A percentile compares a stretch with the other conserved stretches of the same genome.
Conservation (phyloP, 2,797 vertebrate genomes). For the Esox lucius region DNA sequence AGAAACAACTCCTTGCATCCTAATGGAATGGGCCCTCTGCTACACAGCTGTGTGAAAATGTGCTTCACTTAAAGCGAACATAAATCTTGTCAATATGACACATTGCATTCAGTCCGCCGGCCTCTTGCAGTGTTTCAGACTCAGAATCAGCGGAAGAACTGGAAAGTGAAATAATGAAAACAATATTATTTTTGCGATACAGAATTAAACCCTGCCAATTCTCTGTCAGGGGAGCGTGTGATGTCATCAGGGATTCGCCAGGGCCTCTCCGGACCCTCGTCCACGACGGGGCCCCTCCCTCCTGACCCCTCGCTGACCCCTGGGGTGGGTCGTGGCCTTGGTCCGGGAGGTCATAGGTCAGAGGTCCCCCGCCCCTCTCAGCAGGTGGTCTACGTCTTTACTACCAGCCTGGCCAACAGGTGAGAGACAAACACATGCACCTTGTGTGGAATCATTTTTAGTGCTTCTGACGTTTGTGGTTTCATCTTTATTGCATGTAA, state of each 20-base stretch:
- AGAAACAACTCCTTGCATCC: too few species aligned
- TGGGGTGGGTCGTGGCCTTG: slow-evolving; percentile 73
- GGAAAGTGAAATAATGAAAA: too few species aligned
- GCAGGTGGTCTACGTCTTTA: slow-evolving; percentile 95
- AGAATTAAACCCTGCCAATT: neutral
- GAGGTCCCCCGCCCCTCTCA: slow-evolving; percentile 78
- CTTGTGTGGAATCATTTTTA: neutral
- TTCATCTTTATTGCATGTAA: too few species aligned
- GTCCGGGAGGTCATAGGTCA: slow-evolving; percentile 45
- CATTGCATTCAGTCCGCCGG: too few species aligned
- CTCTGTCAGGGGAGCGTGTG: slow-evolving; percentile 78
- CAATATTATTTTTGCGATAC: too few species aligned
- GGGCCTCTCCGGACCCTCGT: slow-evolving; percentile 79
- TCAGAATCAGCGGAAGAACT: too few species aligned
- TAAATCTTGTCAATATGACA: too few species aligned
- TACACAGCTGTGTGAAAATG: too few species aligned
- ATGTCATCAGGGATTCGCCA: slow-evolving; percentile 78
- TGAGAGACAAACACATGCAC: slow-evolving; percentile 57
- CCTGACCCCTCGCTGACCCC: slow-evolving; percentile 72
- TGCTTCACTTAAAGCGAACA: too few species aligned
- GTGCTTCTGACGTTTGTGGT: too few species aligned
- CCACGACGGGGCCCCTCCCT: slow-evolving; percentile 74
- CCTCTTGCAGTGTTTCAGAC: too few species aligned
- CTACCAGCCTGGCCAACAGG: slow-evolving; percentile 95
- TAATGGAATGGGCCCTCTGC: too few species aligned